Conservation (phyloP, 1,140 invertebrate species). For the Choristoneura fumiferana region DNA sequence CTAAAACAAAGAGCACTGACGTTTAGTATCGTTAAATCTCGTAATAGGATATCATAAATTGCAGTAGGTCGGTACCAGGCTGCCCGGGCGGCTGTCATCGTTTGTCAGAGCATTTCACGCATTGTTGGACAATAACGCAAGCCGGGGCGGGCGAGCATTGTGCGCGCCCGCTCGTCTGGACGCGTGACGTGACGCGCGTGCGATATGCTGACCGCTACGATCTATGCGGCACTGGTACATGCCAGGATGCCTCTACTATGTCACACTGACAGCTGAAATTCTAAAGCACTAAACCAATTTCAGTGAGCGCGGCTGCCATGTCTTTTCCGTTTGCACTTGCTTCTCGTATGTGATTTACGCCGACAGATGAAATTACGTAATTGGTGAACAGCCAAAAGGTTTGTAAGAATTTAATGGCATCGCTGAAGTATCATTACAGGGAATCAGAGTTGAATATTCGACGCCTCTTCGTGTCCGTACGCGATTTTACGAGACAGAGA, state of each 20-base stretch:
- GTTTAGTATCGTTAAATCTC: constrained; percentile 71
- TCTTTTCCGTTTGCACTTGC: constrained; percentile 16
- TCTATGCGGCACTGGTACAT: constrained; percentile 37
- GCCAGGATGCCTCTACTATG: constrained; percentile 27
- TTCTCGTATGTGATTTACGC: not conserved
- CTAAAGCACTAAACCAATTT: constrained; percentile 20
- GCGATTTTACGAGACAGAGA: constrained; percentile 19
- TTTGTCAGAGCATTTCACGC: constrained; percentile 76
- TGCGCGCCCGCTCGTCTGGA: constrained; percentile 43
- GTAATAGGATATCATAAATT: constrained; percentile 77
- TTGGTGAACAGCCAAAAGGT: not conserved
- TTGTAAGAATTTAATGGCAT: not conserved
- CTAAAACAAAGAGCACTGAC: constrained; percentile 44
- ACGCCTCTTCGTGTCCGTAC: not conserved
- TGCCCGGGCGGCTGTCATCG: constrained; percentile 67
- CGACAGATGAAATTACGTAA: constrained; percentile 8
- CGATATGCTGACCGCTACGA: constrained; percentile 37
- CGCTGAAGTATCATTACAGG: constrained; percentile 1
- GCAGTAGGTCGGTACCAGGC: constrained; percentile 61
- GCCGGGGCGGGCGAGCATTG: constrained; percentile 44
- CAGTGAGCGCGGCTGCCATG: constrained; percentile 9
- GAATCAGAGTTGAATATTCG: not conserved
- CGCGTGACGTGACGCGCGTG: constrained; percentile 52
- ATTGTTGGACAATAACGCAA: constrained; percentile 75
- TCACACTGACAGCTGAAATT: constrained; percentile 41